Base-by-base conservation (phyloP, 2,888 invertebrate genomes). In the Hecatera dysodea region DNA sequence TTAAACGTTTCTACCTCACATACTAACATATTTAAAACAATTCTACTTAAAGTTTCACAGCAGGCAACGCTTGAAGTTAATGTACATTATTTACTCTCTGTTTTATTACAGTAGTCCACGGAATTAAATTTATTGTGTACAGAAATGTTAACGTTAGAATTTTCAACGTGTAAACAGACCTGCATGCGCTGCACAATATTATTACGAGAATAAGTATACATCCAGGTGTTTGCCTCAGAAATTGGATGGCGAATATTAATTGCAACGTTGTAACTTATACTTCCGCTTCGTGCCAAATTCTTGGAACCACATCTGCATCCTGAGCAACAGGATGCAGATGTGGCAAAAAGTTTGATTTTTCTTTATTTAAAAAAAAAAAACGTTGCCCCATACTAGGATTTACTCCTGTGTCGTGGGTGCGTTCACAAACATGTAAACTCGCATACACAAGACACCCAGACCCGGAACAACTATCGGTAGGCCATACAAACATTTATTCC, bases 71-170 rank as follows among this genome's bases (percentile, higher is more conserved):
- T 75, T 52, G 39, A 61, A 70, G 50, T 70, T 76, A 76, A 61
- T 75, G 50, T 69, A 64, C 36, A 75, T 64, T 64, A 75, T 64
- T 60, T 60, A 46, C 64, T 33, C 48, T 55, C 39, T 61, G 50
- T 75, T 75, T 75, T 64, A 75, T 69, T 64, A 64, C 64, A 56
- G 50, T 59, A 44, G 75, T 52, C 56, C 76, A 75, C 64, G 75
- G 70, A 64, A 76, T 61, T 60, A 64, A 69, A 75, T 75, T 75
- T 75, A 64, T 69, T 19, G 44, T 46, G 44, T 76, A n/a, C 64
- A 61, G 36, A 59, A 69, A 70, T 70, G 59, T 64, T 56, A 60
- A 50, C 53, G 59, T 75, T 63, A 64, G 53, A 75, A 64, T 63
- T 70, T 69, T 22, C 22, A 27, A 19, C 44, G 19, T 59, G 33